Evolutionary conservation across 2,113 vertebrate genomes (phyloP), one percentile per base, ranked within the genome.

Genomic region (Odocoileus hemionus): DNA sequence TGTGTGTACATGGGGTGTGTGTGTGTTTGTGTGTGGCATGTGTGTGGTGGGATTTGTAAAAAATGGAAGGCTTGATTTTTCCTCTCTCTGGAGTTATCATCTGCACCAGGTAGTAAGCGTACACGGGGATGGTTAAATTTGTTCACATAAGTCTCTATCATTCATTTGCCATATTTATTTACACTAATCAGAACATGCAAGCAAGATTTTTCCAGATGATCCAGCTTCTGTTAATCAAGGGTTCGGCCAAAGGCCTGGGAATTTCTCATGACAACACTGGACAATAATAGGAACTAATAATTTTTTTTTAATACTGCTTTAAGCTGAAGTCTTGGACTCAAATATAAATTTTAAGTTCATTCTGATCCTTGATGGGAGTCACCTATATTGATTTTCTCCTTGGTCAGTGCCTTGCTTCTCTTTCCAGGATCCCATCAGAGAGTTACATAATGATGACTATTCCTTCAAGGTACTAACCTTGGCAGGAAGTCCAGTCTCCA

Each of bases 91-190:
- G 2, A 17, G 47, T 15, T 45, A 14, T 28, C 25, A 3, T 19
- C 21, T 50, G n/a, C 11, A 5, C 23, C 19, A n/a, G 64, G 80
- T 23, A 30, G 10, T 3, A 9, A 25, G 4, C 9, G 0, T 4
- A 2, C 1, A 1, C 1, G 7, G 78, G 36, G 19, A 14, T 1
- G 26, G 2, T 50, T 47, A 36, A 11, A 30, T 61, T 17, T 21
- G 1, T 70, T 36, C 30, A 21, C 6, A 0, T 15, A 3, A 13
- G 1, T 76, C 83, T 86, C 26, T 13, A 6, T 28, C 28, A 25
- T 58, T 47, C 15, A 17, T 54, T 47, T 1, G 4, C 16, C 58
- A 12, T 57, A 1, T 52, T 64, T 52, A 36, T 21, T 86, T 16
- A 83, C 1, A 36, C 5, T 19, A 26, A 13, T 28, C 58, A 88